Conservation (phyloP, 1,140 invertebrate species). For the Vanessa tameamea region DNA sequence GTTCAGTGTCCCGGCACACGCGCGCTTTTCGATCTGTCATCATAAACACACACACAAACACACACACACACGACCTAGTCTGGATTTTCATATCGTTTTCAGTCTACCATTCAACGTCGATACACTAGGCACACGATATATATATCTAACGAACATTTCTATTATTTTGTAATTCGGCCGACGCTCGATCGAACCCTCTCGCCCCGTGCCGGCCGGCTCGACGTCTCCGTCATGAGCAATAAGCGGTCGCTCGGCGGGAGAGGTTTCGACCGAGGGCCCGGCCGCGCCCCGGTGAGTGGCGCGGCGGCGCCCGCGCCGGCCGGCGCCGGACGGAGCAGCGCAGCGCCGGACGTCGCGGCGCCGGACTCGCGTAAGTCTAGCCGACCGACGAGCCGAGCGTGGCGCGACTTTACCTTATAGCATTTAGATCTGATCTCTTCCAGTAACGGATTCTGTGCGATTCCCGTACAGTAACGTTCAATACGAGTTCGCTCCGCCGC, state of each 20-base stretch:
- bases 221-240: not conserved
- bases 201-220: not conserved
- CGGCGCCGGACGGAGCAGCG: constrained; percentile 22
- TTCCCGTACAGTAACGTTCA: not conserved
- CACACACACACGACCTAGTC: constrained; percentile 8
- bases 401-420: not conserved
- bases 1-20: not conserved
- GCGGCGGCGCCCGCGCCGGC: not conserved
- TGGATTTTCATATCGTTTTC: constrained; percentile 23
- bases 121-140: constrained; percentile 15
- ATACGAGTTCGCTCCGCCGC: not conserved
- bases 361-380: not conserved
- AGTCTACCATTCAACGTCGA: constrained; percentile 20
- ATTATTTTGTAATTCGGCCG: constrained; percentile 15
- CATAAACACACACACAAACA: not conserved
- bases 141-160: constrained; percentile 12
- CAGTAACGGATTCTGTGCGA: not conserved
- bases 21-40: constrained; percentile 2
- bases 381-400: not conserved
- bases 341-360: constrained; percentile 29
- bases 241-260: not conserved
- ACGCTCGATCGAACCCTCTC: constrained; percentile 15
- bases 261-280: constrained; percentile 24
- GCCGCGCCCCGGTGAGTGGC: constrained; percentile 43
- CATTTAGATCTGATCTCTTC: constrained; percentile 7